Evolutionary conservation across 2,888 invertebrate genomes (phyloP), one percentile per base, ranked within the genome.

Genomic region (Phengaris arion): DNA sequence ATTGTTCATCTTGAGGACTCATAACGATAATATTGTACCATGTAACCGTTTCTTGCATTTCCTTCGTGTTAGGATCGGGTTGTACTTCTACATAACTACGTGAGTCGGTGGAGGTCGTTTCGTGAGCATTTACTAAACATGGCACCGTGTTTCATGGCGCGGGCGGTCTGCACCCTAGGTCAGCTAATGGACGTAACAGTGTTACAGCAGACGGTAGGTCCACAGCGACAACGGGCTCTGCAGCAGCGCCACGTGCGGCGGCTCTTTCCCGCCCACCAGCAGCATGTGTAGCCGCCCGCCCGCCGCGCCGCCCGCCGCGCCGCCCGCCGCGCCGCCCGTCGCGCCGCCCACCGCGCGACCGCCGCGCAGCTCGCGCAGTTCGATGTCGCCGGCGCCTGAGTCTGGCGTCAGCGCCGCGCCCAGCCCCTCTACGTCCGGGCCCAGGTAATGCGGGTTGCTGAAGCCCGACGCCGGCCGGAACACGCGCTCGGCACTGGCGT

Each of bases 181-280:
- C 15, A 8, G n/a, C 59, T 59, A 8, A 9, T 12, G 12, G 10
- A 9, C 8, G 45, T 8, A 6, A 46, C 6, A 46, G 64, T 81
- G 64, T 81, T 87, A 91, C 80, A 90, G 79, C 78, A 97, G 87
- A 81, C 96, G 95, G 79, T 97, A 94, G 81, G 96, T 96, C 97
- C 97, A 97, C 84, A 97, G 94, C 12, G 97, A 96, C 57, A 97
- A 94, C 10, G 97, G 97, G 81, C 96, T 93, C 83, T 96, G 96
- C 82, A 97, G 96, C 76, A 96, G 94, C 15, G 97, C 96, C 4
- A 96, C 95, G 81, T 97, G 96, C 13, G 96, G 96, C 74, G 96
- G 95, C 86, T 97, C 97, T 82, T 96, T 95, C 0, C 98, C 98
- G 0, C 97, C 97, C 77, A 97, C 94, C 76, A 98, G 81, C 81